Conservation (phyloP, 1,140 invertebrate species). For the Orchestia grillus region DNA sequence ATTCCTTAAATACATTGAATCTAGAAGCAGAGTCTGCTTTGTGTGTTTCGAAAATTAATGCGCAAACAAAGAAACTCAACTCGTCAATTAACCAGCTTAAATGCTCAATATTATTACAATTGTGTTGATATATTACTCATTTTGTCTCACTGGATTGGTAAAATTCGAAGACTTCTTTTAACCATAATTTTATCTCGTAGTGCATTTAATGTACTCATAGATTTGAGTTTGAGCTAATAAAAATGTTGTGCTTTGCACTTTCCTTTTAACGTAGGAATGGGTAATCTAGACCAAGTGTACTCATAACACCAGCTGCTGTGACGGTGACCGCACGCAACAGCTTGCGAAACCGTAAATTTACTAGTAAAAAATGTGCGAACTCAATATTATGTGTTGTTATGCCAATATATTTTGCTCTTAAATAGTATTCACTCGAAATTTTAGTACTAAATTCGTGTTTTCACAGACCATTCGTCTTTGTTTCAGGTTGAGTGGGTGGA, state of each 20-base stretch:
- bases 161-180: not conserved
- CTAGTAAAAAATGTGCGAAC: not conserved
- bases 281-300: not conserved
- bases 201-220: not conserved
- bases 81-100: too few species aligned
- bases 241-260: not conserved
- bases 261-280: not conserved
- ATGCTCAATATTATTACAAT: too few species aligned
- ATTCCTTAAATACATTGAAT: too few species aligned
- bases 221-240: too few species aligned
- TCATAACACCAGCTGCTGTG: not conserved
- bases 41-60: too few species aligned
- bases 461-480: not conserved
- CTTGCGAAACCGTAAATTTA: not conserved
- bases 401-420: not conserved
- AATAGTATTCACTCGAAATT: not conserved
- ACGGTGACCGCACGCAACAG: not conserved
- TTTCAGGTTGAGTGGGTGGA: constrained; percentile 82
- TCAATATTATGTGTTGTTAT: too few species aligned
- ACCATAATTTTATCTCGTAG: not conserved
- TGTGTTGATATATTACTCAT: too few species aligned
- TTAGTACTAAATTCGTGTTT: not conserved
- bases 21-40: too few species aligned
- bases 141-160: too few species aligned
- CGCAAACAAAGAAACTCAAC: too few species aligned